These are phyloP conservation scores for Brachionus manjavacas DNA, from an alignment of 1,140 invertebrate species.

Conservation along the genomic window DNA sequence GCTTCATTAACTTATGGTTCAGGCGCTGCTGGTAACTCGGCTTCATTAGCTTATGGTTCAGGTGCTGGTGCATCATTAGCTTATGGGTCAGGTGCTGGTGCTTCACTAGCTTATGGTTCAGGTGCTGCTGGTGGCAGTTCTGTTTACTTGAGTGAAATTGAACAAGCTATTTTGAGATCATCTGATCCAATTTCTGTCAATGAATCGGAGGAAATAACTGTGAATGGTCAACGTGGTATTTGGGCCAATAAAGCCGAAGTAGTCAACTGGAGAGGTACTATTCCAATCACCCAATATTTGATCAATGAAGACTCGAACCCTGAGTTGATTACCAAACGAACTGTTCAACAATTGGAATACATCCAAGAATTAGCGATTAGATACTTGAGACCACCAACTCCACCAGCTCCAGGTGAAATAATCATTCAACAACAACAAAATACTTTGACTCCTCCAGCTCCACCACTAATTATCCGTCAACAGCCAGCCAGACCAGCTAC, in stretches of 20 bases:
- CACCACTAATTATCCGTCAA: constrained; percentile 40
- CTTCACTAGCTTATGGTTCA: not conserved
- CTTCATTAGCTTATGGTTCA: not conserved
- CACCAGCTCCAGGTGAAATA: constrained; percentile 41
- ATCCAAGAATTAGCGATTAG: constrained; percentile 38
- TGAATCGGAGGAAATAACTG: constrained; percentile 39
- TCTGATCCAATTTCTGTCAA: constrained; percentile 11
- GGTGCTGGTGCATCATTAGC: not conserved
- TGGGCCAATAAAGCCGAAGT: constrained; percentile 30
- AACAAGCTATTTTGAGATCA: constrained; percentile 13
- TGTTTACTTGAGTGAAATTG: constrained; percentile 13
- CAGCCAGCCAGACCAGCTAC: constrained; percentile 27
- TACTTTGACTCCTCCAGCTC: constrained; percentile 27
- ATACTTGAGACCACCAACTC: constrained; percentile 42
- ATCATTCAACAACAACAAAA: constrained; percentile 29
- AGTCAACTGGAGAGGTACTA: constrained; percentile 30
- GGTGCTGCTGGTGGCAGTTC: constrained; percentile 1
- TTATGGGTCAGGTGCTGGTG: not conserved
- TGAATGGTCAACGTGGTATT: constrained; percentile 38
- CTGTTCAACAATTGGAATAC: constrained; percentile 10
- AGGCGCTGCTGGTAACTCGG: not conserved
- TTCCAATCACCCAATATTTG: constrained; percentile 26
- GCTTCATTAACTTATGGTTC: not conserved
- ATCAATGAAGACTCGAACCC: constrained; percentile 41
- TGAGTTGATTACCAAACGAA: not conserved